phyloP scores from a whole-genome alignment of 1,140 invertebrate genomes.

The Tribolium castaneum region DNA sequence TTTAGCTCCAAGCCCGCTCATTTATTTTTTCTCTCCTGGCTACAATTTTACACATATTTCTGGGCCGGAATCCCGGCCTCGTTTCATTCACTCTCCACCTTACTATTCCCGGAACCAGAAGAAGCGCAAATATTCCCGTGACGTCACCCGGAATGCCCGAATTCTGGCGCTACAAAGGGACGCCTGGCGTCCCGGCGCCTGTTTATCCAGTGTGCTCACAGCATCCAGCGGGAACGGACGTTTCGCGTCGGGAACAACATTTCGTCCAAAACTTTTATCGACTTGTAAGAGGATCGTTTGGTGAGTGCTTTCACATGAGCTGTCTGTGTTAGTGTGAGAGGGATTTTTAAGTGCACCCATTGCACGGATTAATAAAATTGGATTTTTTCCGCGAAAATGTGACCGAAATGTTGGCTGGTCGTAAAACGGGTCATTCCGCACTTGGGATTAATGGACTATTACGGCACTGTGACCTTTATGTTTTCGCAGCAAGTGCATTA shows the following conservation, averaged over 20 bases:
- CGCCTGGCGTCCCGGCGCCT: constrained; percentile 8
- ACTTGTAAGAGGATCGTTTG: neutral
- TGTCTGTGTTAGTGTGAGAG: too few relatives aligned
- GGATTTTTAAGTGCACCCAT: too few relatives aligned
- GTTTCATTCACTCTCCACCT: neutral
- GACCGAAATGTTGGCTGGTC: too few relatives aligned
- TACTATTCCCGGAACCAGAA: neutral
- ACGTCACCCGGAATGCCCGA: constrained; percentile 4
- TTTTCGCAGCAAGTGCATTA: too few relatives aligned
- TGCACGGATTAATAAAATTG: too few relatives aligned
- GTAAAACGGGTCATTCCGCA: too few relatives aligned
- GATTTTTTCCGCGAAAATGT: too few relatives aligned
- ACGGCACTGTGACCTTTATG: too few relatives aligned
- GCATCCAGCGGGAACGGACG: neutral
- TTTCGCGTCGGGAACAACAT: neutral
- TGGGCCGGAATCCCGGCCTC: neutral
- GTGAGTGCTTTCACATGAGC: neutral
- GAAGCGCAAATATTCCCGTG: neutral
- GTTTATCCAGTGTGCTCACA: neutral
- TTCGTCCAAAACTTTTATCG: neutral
- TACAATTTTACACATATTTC: neutral
- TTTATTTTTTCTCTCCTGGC: too few relatives aligned
- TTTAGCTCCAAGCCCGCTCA: too few relatives aligned
- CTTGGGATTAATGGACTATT: too few relatives aligned
- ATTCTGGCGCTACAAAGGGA: constrained; percentile 2